These are phyloP conservation scores for Anniella stebbinsi DNA, from an alignment of 2,797 vertebrate species.

Conservation along the genomic window DNA sequence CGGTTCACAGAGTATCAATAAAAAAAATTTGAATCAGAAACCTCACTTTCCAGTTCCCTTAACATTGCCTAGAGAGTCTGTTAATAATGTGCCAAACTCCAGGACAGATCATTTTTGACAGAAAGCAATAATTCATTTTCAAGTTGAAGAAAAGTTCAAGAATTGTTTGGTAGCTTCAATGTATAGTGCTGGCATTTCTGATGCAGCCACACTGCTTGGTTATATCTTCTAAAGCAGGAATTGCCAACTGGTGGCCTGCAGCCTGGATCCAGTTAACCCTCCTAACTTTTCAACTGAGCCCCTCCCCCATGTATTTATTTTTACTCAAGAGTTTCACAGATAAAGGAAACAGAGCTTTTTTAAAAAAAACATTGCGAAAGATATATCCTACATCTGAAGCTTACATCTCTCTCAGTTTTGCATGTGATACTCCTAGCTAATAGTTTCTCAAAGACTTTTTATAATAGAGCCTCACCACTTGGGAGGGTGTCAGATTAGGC, in stretches of 20 bases:
- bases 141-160: slow-evolving; percentile 13
- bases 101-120: slow-evolving; percentile 21
- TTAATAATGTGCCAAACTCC: slow-evolving; percentile 24
- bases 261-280: no score
- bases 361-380: not conserved
- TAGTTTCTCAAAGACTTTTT: not conserved
- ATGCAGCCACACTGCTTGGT: not conserved
- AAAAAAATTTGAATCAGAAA: slow-evolving; percentile 23
- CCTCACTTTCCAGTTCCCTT: slow-evolving; percentile 27
- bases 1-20: slow-evolving; percentile 42
- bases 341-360: not conserved
- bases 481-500: not conserved
- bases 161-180: slow-evolving; percentile 15
- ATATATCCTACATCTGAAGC: not conserved
- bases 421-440: not conserved
- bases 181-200: not conserved
- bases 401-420: not conserved
- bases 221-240: slow-evolving; percentile 4
- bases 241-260: not conserved
- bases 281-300: no score
- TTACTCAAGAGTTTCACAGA: not conserved
- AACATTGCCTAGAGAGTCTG: slow-evolving; percentile 30
- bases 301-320: not conserved
- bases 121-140: slow-evolving; percentile 30
- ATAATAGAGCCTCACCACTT: not conserved